These are phyloP conservation scores for Lithobius niger DNA, from an alignment of 1,140 invertebrate genomes.

Conservation along the genomic window DNA sequence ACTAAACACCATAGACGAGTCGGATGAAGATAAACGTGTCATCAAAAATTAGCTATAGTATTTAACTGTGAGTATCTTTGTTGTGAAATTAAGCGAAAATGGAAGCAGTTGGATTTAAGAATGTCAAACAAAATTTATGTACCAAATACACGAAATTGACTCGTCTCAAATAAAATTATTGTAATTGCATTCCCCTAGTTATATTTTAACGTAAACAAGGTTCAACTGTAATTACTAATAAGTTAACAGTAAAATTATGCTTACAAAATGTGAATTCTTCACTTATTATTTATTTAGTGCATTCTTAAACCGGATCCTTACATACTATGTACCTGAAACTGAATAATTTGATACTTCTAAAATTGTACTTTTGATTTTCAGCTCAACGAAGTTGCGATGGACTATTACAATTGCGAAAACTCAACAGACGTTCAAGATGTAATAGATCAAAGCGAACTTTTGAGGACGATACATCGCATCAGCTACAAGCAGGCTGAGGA, in stretches of 20 bases:
- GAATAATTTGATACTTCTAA: background rate
- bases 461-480: background rate
- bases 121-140: too few relatives aligned
- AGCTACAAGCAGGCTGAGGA: background rate
- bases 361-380: slow-evolving; percentile 16
- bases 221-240: background rate
- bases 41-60: too few relatives aligned
- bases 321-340: background rate
- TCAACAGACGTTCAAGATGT: slow-evolving; percentile 10
- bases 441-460: background rate
- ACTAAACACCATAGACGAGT: too few relatives aligned
- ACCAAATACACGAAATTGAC: too few relatives aligned
- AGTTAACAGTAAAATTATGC: background rate
- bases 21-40: too few relatives aligned
- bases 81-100: too few relatives aligned
- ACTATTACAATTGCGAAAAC: slow-evolving; percentile 26
- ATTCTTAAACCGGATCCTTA: background rate
- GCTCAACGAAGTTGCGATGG: slow-evolving; percentile 30
- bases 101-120: too few relatives aligned
- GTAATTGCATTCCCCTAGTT: background rate
- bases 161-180: too few relatives aligned
- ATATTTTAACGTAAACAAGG: background rate
- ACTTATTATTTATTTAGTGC: background rate
- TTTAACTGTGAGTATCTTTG: too few relatives aligned
- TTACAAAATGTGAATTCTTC: background rate